Evolutionary conservation across 2,888 invertebrate genomes (phyloP).

Genomic region (Macrostomum cliftonense): DNA sequence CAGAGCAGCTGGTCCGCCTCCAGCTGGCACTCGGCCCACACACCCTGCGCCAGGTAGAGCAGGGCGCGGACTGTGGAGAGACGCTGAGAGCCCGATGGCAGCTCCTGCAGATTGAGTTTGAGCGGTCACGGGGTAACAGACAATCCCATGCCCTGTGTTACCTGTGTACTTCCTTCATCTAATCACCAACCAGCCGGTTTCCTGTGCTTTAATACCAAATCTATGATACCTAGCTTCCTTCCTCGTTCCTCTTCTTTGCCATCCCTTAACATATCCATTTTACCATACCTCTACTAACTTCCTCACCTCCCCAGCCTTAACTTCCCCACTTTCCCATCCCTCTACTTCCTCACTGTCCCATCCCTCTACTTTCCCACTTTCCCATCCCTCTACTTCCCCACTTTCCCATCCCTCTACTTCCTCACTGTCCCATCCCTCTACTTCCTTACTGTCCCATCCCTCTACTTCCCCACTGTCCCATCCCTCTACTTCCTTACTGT

Average conservation of each 20-base stretch:
- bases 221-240: no score
- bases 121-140: no score
- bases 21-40: slow-evolving; percentile 58
- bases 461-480: no score
- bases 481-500: no score
- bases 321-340: background rate
- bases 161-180: background rate
- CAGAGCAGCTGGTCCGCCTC: slow-evolving; percentile 70
- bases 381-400: no score
- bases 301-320: background rate
- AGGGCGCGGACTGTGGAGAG: slow-evolving; percentile 55
- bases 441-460: no score
- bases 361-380: no score
- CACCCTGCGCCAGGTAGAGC: slow-evolving; percentile 68
- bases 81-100: background rate
- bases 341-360: background rate
- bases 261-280: background rate
- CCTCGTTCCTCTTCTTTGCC: no score
- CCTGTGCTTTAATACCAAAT: no score
- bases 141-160: background rate
- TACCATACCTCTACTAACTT: background rate
- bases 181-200: no score
- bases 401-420: no score
- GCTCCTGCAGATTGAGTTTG: background rate
- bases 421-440: no score